Evolutionary conservation across 2,797 vertebrate species (phyloP), one percentile per base, ranked within the genome.

Genomic region (Tenualosa thibaudeaui): DNA sequence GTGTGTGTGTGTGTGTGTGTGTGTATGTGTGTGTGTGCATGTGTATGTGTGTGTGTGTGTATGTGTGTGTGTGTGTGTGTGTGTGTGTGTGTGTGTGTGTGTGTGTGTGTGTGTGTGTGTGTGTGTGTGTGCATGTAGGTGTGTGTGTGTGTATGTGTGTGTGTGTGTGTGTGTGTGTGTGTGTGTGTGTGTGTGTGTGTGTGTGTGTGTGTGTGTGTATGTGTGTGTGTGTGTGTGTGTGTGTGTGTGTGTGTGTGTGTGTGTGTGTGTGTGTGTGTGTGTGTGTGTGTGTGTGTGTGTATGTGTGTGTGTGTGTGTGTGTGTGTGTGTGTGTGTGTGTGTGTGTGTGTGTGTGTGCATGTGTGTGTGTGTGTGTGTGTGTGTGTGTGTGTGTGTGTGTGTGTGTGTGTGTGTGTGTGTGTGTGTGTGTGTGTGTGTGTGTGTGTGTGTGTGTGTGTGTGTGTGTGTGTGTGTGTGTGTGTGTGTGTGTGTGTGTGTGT

Each of bases 1-100:
- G 58, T 60, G 58, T 60, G 58, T 60, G 58, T 60, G 58, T 60
- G 58, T 60, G 19, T 62, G 60, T 62, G 60, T 62, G 60, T 62
- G 60, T 62, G 22, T 62, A 22, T 24, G 3, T 24, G 19, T n/a
- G 60, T 62, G 60, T 62, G 60, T 31, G 31, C 1, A 1, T 31
- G 31, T 31, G 31, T 31, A 1, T 31, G 31, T 31, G 31, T 31
- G 31, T 31, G 31, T 31, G 31, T 31, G 31, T 31, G 31, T 31
- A 1, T 31, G 31, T 31, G 31, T 31, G 0, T 62, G 60, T 62
- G 60, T 62, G 60, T 24, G 60, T 62, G 60, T 24, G 60, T 62
- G 60, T 62, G 60, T 62, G 17, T 50, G 49, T 6, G 5, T 50
- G 49, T 49, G 46, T 4, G 46, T 49, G 49, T 50, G 49, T 50